phyloP scores from a whole-genome alignment of 1,140 invertebrate species.

The Eueides isabella region DNA sequence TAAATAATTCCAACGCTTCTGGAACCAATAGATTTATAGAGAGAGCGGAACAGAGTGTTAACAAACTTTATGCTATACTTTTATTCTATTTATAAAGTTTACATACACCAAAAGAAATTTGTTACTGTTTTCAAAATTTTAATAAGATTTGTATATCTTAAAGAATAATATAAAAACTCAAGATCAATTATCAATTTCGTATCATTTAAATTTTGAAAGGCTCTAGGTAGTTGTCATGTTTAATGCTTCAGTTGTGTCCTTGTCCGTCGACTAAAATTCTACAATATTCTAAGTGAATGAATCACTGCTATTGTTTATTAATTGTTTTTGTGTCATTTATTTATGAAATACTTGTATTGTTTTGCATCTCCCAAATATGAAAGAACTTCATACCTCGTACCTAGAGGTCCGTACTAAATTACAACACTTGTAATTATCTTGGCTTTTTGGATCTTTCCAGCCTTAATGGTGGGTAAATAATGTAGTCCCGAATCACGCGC shows the following conservation, averaged over 20 bases:
- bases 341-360: not conserved
- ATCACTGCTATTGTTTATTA: not conserved
- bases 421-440: slow-evolving; percentile 38
- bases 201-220: not conserved
- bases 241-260: slow-evolving; percentile 28
- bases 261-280: slow-evolving; percentile 12
- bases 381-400: not conserved
- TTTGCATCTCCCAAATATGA: too few species aligned
- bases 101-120: too few species aligned
- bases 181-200: not conserved
- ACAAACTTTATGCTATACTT: too few species aligned
- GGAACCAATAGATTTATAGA: too few species aligned
- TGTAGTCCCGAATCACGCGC: slow-evolving; percentile 27
- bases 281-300: slow-evolving; percentile 4
- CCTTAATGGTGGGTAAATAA: slow-evolving; percentile 47
- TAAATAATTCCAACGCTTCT: too few species aligned
- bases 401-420: not conserved
- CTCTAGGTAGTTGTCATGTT: not conserved
- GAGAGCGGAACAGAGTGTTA: too few species aligned
- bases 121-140: too few species aligned
- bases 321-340: not conserved
- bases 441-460: slow-evolving; percentile 51
- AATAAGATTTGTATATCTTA: not conserved
- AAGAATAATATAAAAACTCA: not conserved
- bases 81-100: too few species aligned